phyloP scores from a whole-genome alignment of 1,140 invertebrate genomes.

The Saccostrea echinata region DNA sequence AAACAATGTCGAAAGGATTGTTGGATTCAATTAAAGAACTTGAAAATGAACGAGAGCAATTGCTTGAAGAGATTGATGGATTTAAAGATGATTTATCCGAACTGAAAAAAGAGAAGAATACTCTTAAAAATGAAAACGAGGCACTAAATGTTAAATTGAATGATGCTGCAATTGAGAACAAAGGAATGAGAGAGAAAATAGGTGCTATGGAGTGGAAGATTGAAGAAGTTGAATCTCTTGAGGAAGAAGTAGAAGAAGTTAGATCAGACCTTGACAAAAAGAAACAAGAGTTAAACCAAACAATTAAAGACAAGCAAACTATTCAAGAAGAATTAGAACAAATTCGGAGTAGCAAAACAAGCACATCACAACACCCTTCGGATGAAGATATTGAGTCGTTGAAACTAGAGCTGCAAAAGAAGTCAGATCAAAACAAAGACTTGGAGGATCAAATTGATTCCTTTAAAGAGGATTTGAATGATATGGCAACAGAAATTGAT shows the following conservation, averaged over 20 bases:
- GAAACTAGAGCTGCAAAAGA: slow-evolving; percentile 10
- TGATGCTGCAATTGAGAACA: slow-evolving; percentile 49
- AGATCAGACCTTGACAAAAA: slow-evolving; percentile 52
- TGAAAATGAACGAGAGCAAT: slow-evolving; percentile 66
- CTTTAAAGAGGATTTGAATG: not conserved
- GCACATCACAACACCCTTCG: not conserved
- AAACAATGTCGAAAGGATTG: slow-evolving; percentile 41
- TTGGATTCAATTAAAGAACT: slow-evolving; percentile 52
- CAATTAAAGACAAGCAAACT: slow-evolving; percentile 14
- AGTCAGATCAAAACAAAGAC: not conserved
- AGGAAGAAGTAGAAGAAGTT: slow-evolving; percentile 71
- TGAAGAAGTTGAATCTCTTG: slow-evolving; percentile 68
- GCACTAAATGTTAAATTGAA: not conserved
- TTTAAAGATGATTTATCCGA: slow-evolving; percentile 68
- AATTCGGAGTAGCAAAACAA: not conserved
- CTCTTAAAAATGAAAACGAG: slow-evolving; percentile 43
- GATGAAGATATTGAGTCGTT: not conserved
- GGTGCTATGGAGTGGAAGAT: slow-evolving; percentile 73
- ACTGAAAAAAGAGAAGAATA: slow-evolving; percentile 58
- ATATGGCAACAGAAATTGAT: not conserved
- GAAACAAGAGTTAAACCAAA: slow-evolving; percentile 41
- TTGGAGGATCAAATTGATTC: not conserved
- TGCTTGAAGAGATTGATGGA: slow-evolving; percentile 73
- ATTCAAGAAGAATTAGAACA: not conserved
- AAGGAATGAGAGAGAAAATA: slow-evolving; percentile 64